These are phyloP conservation scores for Pseudolaguvia tuberculata DNA, from an alignment of 2,113 vertebrate species.

Conservation along the genomic window DNA sequence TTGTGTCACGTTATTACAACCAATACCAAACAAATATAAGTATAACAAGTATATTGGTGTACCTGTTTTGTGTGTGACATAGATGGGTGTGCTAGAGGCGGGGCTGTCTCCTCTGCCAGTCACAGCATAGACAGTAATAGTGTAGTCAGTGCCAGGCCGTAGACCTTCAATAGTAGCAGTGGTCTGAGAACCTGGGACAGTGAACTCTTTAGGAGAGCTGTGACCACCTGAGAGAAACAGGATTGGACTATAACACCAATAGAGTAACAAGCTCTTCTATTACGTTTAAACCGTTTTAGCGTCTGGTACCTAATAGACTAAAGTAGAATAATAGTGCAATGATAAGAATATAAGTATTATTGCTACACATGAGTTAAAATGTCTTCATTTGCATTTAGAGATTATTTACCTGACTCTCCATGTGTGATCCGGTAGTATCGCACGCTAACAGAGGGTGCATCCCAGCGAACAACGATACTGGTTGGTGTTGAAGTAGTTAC, in stretches of 20 bases:
- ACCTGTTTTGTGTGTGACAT: slow-evolving; percentile 86
- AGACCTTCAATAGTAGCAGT: slow-evolving; percentile 80
- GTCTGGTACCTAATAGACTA: not conserved
- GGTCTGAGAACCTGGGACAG: slow-evolving; percentile 81
- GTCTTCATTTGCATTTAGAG: not conserved
- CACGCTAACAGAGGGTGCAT: slow-evolving; percentile 87
- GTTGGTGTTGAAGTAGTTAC: slow-evolving; percentile 78
- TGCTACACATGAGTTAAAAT: not conserved
- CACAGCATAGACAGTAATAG: slow-evolving; percentile 86
- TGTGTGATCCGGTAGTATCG: slow-evolving; percentile 93
- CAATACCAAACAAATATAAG: no score
- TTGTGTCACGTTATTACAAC: not conserved
- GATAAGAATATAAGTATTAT: not conserved
- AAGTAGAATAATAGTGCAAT: not conserved
- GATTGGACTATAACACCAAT: not conserved
- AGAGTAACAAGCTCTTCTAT: not conserved
- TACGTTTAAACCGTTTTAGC: not conserved
- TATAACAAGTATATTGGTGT: not conserved
- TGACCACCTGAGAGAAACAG: slow-evolving; percentile 70
- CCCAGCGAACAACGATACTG: slow-evolving; percentile 85
- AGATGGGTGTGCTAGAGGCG: slow-evolving; percentile 88
- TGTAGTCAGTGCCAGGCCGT: slow-evolving; percentile 85
- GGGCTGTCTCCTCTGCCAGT: slow-evolving; percentile 95
- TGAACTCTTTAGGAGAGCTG: slow-evolving; percentile 83
- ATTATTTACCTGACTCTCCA: slow-evolving; percentile 77